Conservation (phyloP, 2,797 vertebrate species). For the Schizothorax lantsangensis region DNA sequence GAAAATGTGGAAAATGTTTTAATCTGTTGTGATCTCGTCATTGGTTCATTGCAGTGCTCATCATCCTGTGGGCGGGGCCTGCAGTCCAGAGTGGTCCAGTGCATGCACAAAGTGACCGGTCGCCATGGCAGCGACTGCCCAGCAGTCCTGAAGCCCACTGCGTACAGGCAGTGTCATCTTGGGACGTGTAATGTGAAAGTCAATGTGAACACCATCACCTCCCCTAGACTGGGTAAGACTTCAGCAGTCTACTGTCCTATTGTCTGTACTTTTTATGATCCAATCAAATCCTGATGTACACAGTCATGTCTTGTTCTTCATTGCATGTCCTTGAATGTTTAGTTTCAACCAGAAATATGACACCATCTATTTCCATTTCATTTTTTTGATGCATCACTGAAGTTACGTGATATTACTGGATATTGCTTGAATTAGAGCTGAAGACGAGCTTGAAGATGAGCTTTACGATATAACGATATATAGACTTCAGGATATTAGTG, state of each 20-base stretch:
- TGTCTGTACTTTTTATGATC: not conserved
- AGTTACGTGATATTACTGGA: not conserved
- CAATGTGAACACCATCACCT: constrained; percentile 95
- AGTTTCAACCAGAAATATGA: not conserved
- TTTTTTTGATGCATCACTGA: not conserved
- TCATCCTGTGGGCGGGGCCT: constrained; percentile 93
- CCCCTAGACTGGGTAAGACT: constrained; percentile 91
- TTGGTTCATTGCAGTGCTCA: constrained; percentile 83
- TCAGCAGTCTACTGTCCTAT: not conserved
- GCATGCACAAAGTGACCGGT: constrained; percentile 95
- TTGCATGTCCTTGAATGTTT: not conserved
- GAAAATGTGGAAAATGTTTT: not conserved
- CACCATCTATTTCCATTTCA: not conserved
- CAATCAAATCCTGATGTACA: not conserved
- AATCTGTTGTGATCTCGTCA: not conserved
- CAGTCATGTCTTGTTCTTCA: not conserved
- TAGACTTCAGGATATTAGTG: not conserved
- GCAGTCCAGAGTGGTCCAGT: constrained; percentile 95
- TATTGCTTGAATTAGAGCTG: not conserved
- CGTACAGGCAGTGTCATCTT: constrained; percentile 92
- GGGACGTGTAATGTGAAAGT: constrained; percentile 88
- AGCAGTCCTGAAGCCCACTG: constrained; percentile 80
- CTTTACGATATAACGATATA: not conserved
- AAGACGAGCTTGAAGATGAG: not conserved
- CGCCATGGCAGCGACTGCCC: constrained; percentile 93